A percentile compares a stretch with the other conserved stretches of the same genome.
These are phyloP conservation scores for Drosophila percnosoma DNA, from an alignment of 2,888 invertebrate species.

Conservation along the genomic window DNA sequence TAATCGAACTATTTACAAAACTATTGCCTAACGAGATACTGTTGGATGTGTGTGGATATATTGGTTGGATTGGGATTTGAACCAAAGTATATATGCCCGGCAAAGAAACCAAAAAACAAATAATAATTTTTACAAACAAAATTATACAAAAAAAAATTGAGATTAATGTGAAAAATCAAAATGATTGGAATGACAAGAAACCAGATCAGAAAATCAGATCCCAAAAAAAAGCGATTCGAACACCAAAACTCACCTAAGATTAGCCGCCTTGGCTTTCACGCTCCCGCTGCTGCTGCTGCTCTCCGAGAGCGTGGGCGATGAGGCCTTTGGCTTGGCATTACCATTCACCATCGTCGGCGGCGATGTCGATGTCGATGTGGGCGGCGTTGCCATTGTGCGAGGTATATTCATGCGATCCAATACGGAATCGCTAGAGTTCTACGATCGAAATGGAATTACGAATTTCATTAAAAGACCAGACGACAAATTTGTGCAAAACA, in stretches of 20 bases:
- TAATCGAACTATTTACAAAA: slow-evolving; percentile 84
- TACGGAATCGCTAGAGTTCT: slow-evolving; percentile 88
- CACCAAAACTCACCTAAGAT: slow-evolving; percentile 80
- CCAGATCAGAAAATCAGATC: slow-evolving; percentile 14
- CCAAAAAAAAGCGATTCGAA: neutral
- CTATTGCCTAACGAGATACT: slow-evolving; percentile 84
- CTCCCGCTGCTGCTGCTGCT: slow-evolving; percentile 78
- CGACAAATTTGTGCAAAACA: slow-evolving; percentile 13
- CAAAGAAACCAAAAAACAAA: slow-evolving; percentile 62
- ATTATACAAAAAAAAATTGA: slow-evolving; percentile 11
- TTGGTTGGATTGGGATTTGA: slow-evolving; percentile 41
- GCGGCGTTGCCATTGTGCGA: slow-evolving; percentile 52
- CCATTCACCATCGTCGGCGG: slow-evolving; percentile 16
- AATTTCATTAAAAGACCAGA: neutral
- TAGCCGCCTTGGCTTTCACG: slow-evolving; percentile 83
- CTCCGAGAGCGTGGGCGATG: slow-evolving; percentile 83
- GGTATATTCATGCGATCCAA: slow-evolving; percentile 84
- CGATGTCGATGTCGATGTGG: slow-evolving; percentile 41
- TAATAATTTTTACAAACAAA: slow-evolving; percentile 34
- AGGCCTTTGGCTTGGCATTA: slow-evolving; percentile 67
- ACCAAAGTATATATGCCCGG: slow-evolving; percentile 56
- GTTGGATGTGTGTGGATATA: slow-evolving; percentile 54
- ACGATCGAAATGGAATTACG: slow-evolving; percentile 3
- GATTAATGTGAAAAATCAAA: slow-evolving; percentile 13
- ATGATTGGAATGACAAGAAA: neutral